Evolutionary conservation across 2,888 invertebrate genomes (phyloP), one percentile per base, ranked within the genome.

Genomic region (Dusona sp.): DNA sequence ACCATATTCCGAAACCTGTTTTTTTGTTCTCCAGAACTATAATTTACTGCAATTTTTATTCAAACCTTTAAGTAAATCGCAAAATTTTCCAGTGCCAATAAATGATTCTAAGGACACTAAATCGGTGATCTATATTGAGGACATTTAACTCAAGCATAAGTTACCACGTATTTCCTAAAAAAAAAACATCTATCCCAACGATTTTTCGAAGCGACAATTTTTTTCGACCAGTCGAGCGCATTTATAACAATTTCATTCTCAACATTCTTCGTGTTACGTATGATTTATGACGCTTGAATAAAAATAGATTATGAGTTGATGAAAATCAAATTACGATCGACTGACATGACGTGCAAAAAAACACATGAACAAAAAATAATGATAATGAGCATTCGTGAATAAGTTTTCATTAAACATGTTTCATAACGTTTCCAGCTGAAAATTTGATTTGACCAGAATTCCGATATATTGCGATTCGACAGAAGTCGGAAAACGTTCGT

Each of bases 301-400:
- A 57, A 13, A 57, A 11, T 25, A 13, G 57, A 25, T 57, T 25
- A 25, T 57, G 57, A 57, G 57, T 25, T 25, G 1, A 29, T 67
- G 79, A 65, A 64, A 77, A 48, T 79, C 29, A 42, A 72, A 73
- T 79, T 57, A 68, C 77, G 74, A 85, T 85, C 64, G 73, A 80
- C 73, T 64, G 85, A 61, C 75, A 82, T 83, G 86, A 86, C 86
- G 83, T 86, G 86, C 86, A 83, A 54, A 80, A 86, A 70, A 57
- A 42, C 36, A 57, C 29, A 51, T 54, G 36, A 84, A 42, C n/a
- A 78, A 72, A 83, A 73, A 74, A 70, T 48, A 19, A 65, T 29
- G 25, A 38, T 29, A 80, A 64, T 65, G 80, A 81, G 79, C 70
- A 70, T 73, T 75, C 79, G 36, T 51, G 42, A 48, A 61, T 75